Evolutionary conservation across 2,113 vertebrate genomes (phyloP).

Genomic region (Acrocephalus arundinaceus): DNA sequence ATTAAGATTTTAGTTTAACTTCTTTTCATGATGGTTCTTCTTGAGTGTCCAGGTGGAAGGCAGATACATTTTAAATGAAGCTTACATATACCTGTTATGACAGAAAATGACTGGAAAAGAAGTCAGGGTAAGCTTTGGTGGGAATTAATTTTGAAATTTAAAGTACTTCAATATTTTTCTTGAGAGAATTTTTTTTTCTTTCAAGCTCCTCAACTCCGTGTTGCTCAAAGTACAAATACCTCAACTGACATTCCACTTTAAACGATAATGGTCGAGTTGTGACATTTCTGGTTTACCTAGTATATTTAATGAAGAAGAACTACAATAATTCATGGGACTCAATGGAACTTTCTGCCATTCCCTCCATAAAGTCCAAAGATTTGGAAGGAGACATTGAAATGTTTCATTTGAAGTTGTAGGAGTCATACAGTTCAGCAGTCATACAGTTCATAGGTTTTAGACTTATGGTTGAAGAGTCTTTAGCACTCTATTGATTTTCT

Average conservation of each 20-base stretch:
- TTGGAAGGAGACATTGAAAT: neutral
- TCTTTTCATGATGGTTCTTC: neutral
- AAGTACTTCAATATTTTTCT: neutral
- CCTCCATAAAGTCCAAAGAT: neutral
- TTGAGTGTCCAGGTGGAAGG: neutral
- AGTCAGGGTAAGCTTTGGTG: neutral
- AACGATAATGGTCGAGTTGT: neutral
- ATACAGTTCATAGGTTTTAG: neutral
- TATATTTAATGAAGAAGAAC: neutral
- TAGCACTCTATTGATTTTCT: neutral
- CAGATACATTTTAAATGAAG: neutral
- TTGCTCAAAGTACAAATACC: neutral
- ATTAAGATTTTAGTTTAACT: neutral
- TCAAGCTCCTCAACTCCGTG: neutral
- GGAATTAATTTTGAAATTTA: neutral
- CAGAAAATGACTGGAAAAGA: neutral
- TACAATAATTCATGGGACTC: neutral
- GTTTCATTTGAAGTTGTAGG: neutral
- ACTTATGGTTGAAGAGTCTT: neutral
- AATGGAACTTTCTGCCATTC: neutral
- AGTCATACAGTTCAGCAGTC: neutral
- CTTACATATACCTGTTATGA: neutral
- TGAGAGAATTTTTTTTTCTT: neutral
- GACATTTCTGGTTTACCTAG: neutral
- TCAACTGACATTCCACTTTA: neutral